phyloP scores from a whole-genome alignment of 2,113 vertebrate genomes.

The Fregetta grallaria region DNA sequence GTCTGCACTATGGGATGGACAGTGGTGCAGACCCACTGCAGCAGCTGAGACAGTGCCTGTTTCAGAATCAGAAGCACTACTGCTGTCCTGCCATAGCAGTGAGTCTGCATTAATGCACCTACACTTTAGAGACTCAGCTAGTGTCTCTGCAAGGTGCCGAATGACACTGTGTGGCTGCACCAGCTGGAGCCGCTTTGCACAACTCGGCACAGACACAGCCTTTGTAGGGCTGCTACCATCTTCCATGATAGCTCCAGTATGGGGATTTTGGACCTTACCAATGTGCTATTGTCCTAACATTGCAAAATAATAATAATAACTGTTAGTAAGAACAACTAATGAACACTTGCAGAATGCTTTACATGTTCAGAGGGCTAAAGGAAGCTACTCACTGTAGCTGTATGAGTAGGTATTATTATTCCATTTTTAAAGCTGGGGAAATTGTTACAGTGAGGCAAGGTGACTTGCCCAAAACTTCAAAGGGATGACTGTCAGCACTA shows the following conservation, averaged over 20 bases:
- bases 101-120: background rate
- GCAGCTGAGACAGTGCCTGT: background rate
- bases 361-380: background rate
- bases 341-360: background rate
- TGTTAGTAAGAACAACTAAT: background rate
- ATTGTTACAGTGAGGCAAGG: background rate
- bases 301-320: background rate
- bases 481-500: conserved; percentile 4
- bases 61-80: background rate
- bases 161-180: background rate
- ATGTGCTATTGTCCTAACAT: background rate
- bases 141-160: background rate
- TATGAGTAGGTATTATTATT: background rate
- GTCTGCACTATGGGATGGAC: too few relatives aligned
- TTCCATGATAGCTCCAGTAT: background rate
- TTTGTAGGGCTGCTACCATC: background rate
- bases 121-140: background rate
- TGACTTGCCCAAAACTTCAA: conserved; percentile 39
- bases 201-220: background rate
- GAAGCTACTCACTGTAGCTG: background rate
- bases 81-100: background rate
- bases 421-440: background rate
- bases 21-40: background rate
- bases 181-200: background rate
- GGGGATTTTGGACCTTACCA: background rate